A percentile compares a stretch with the other conserved stretches of the same genome.
phyloP scores from a whole-genome alignment of 1,140 invertebrate species.

The Chrysomallon squamiferum region DNA sequence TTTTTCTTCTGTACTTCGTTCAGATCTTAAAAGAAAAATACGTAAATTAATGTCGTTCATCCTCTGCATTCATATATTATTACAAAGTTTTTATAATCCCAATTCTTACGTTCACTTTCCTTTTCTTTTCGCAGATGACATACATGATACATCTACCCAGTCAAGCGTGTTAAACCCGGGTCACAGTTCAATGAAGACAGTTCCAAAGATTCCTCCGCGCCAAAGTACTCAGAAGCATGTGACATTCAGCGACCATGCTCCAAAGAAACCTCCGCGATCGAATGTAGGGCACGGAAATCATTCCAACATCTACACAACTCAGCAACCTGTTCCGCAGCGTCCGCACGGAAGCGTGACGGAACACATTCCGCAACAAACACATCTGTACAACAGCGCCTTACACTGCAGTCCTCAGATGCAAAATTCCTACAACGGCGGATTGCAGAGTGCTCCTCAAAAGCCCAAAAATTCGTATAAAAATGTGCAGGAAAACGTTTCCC shows the following conservation, averaged over 20 bases:
- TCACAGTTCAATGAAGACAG: neutral
- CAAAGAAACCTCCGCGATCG: neutral
- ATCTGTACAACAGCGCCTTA: neutral
- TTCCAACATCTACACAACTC: too few species aligned
- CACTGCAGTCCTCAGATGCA: neutral
- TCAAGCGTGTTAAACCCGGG: too few species aligned
- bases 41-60: too few species aligned
- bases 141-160: too few species aligned
- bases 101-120: too few species aligned
- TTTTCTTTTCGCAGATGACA: too few species aligned
- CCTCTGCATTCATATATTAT: too few species aligned
- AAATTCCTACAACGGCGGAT: neutral
- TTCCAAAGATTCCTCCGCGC: neutral
- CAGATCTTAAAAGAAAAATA: too few species aligned
- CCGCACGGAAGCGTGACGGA: neutral
- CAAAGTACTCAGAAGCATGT: neutral
- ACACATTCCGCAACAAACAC: neutral
- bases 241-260: neutral
- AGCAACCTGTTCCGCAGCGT: too few species aligned
- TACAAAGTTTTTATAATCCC: too few species aligned
- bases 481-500: neutral
- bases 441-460: neutral
- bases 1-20: too few species aligned
- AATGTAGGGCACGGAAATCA: too few species aligned
- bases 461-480: neutral